phyloP scores from a whole-genome alignment of 1,140 invertebrate species.

The Orchestia grillus region DNA sequence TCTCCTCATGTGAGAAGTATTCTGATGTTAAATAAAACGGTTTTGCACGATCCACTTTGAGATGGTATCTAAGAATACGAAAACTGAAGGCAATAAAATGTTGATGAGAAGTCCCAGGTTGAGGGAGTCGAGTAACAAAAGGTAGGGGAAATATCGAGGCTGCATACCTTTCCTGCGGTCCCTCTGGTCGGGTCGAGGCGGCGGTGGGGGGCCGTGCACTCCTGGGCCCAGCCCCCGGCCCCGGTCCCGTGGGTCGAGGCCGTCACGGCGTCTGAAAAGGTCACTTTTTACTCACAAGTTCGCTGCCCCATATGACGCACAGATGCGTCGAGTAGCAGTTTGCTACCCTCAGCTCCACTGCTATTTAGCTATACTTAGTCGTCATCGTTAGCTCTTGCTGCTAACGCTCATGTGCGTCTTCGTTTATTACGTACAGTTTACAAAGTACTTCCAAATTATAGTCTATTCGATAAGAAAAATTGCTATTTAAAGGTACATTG shows the following conservation, averaged over 20 bases:
- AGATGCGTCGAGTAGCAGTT: neutral
- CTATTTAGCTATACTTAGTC: too few species aligned
- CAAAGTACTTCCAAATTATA: too few species aligned
- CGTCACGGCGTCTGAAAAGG: conserved; percentile 60
- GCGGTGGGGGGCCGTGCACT: conserved; percentile 63
- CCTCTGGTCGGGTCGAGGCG: conserved; percentile 64
- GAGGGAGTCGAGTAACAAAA: neutral
- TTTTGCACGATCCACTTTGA: neutral
- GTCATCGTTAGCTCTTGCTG: too few species aligned
- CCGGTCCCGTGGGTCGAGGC: conserved; percentile 65
- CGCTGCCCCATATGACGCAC: neutral
- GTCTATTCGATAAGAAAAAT: too few species aligned
- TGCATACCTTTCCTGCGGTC: conserved; percentile 66
- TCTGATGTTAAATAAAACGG: neutral
- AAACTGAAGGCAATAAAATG: neutral
- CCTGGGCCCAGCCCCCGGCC: conserved; percentile 64
- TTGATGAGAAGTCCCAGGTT: neutral
- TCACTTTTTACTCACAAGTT: neutral
- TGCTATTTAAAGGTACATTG: too few species aligned
- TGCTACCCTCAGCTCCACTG: too few species aligned
- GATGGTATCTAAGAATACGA: neutral
- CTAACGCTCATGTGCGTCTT: too few species aligned
- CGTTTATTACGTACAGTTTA: too few species aligned
- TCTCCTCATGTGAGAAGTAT: neutral
- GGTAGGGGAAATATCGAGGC: neutral